phyloP scores from a whole-genome alignment of 2,888 invertebrate genomes.

The Mimumesa dahlbomi region DNA sequence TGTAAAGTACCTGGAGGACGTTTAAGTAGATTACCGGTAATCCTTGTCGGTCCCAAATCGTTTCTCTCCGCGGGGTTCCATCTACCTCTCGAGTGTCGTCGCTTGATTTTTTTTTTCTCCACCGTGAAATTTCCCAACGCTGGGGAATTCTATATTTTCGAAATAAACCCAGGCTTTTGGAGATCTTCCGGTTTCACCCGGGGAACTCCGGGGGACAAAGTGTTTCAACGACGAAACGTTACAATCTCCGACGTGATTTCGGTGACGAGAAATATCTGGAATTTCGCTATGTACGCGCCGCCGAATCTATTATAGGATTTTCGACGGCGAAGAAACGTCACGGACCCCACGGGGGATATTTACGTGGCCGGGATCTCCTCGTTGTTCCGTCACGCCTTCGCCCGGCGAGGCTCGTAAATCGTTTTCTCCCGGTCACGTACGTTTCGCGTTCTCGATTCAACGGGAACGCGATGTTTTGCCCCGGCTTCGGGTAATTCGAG shows the following conservation, averaged over 20 bases:
- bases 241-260: no score
- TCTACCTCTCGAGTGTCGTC: no score
- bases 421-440: conserved; percentile 50
- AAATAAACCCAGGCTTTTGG: no score
- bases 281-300: neutral
- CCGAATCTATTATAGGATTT: conserved; percentile 46
- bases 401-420: conserved; percentile 42
- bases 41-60: no score
- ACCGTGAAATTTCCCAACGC: no score
- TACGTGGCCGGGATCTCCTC: conserved; percentile 29
- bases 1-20: neutral
- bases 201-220: no score
- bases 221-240: no score
- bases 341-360: conserved; percentile 12
- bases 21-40: conserved; percentile 1
- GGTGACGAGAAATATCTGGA: no score
- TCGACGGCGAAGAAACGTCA: conserved; percentile 9
- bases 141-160: no score
- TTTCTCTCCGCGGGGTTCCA: no score
- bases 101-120: no score
- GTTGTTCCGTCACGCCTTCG: conserved; percentile 50
- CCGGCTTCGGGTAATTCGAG: conserved; percentile 1
- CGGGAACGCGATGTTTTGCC: conserved; percentile 1
- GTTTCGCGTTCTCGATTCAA: neutral
- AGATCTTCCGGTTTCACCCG: no score